Evolutionary conservation across 2,888 invertebrate genomes (phyloP).

Genomic region (Trilocha varians): DNA sequence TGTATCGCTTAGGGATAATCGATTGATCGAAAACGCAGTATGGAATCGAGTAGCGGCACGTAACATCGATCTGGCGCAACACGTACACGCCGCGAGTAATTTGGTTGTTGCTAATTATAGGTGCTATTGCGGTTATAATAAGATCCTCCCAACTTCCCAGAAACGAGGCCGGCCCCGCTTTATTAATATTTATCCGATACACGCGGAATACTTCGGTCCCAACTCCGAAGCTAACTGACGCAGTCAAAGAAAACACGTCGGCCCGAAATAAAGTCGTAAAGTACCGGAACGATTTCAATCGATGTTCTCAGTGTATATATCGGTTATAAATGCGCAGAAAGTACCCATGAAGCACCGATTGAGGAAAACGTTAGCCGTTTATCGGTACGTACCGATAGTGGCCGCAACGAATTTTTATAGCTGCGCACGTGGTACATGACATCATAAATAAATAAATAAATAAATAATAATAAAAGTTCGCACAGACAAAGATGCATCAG

Average conservation of each 20-base stretch:
- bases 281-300: slow-evolving; percentile 67
- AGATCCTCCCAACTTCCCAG: slow-evolving; percentile 71
- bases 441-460: not conserved
- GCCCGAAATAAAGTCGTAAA: slow-evolving; percentile 72
- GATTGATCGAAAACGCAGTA: slow-evolving; percentile 39
- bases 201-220: slow-evolving; percentile 53
- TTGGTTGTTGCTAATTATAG: slow-evolving; percentile 71
- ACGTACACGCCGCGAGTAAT: slow-evolving; percentile 61
- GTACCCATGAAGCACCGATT: slow-evolving; percentile 47
- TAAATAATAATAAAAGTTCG: too few relatives aligned
- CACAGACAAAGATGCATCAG: too few relatives aligned
- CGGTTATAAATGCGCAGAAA: slow-evolving; percentile 57
- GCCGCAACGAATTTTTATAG: slow-evolving; percentile 25
- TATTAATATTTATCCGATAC: slow-evolving; percentile 74
- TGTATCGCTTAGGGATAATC: slow-evolving; percentile 8
- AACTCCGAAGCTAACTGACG: slow-evolving; percentile 54
- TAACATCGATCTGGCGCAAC: slow-evolving; percentile 57
- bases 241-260: slow-evolving; percentile 68
- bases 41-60: slow-evolving; percentile 49
- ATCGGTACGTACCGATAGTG: slow-evolving; percentile 24
- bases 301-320: slow-evolving; percentile 59
- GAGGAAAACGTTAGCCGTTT: slow-evolving; percentile 41
- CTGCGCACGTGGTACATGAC: slow-evolving; percentile 24
- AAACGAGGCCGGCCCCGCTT: slow-evolving; percentile 68
- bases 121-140: slow-evolving; percentile 73